Evolutionary conservation across 1,140 invertebrate species (phyloP).

Genomic region (Yoshiicerus persimilis): DNA sequence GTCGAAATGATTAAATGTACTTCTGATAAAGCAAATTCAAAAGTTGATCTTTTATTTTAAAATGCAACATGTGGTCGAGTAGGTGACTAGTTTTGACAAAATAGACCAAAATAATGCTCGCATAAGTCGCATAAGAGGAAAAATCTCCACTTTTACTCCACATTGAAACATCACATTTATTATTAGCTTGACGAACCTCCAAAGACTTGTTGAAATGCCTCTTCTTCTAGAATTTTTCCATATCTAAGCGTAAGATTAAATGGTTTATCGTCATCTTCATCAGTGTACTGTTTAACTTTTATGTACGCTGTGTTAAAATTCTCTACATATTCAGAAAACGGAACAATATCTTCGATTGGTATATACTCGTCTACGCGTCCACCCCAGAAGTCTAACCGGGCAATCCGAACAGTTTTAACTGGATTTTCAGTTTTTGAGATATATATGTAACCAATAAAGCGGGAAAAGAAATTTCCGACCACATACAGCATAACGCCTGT

Average conservation of each 20-base stretch:
- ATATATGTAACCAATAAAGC: slow-evolving; percentile 9
- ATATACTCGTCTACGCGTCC: neutral
- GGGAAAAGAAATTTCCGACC: slow-evolving; percentile 4
- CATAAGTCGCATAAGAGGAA: no score
- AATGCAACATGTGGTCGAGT: no score
- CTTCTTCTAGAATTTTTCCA: neutral
- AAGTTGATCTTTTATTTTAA: neutral
- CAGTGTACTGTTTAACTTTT: neutral
- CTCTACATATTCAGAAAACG: neutral
- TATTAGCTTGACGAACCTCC: neutral
- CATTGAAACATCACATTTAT: no score
- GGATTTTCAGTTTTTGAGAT: neutral
- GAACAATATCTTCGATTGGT: neutral
- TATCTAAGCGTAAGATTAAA: slow-evolving; percentile 3
- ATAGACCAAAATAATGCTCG: no score
- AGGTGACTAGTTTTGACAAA: no score
- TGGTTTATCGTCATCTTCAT: neutral
- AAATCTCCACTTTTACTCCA: no score
- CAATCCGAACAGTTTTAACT: neutral
- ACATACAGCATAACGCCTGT: slow-evolving; percentile 23
- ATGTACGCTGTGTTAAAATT: neutral
- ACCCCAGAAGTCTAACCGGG: slow-evolving; percentile 31
- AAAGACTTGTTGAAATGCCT: slow-evolving; percentile 25
- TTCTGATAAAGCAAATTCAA: neutral
- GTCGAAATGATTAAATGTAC: neutral